Evolutionary conservation across 2,888 invertebrate genomes (phyloP), one percentile per base, ranked within the genome.

Genomic region (Charanyca ferruginea): DNA sequence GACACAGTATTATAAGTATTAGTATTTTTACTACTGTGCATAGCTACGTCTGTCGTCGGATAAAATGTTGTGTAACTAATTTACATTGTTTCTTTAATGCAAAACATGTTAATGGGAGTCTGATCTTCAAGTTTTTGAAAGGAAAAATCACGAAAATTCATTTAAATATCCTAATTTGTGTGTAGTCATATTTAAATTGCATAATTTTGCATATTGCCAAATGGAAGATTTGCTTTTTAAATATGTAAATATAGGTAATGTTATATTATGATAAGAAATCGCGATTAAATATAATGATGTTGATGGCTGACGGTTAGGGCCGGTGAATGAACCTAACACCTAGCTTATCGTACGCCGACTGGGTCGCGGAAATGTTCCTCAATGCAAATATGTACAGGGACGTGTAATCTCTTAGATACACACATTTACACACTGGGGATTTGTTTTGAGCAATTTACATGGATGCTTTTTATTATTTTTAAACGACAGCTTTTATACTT

Each of bases 321-420:
- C 80, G 70, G 92, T 92, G 88, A 92, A 90, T 85, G 90, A 93
- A 89, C 92, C 84, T 65, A 78, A 83, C 86, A 75, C 82, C 74
- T 65, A 68, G 82, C 85, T 92, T 92, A 93, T 93, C 92, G 90
- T 89, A 49, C 89, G 79, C 63, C 74, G 86, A 85, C 87, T 81
- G 83, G 63, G 75, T 83, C 79, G 84, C 83, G 87, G 86, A 89
- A 90, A 87, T 68, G 82, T 71, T 77, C 82, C 74, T 72, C 69
- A 85, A 85, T 82, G 83, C 84, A 85, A 88, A 87, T 86, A 85
- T 81, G 80, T 77, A 73, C 57, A 71, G 52, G 55, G 66, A 62
- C 62, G 61, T 53, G 65, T 77, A 69, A 66, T 76, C 66, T 75
- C 54, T 73, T 58, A 70, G 66, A 52, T 61, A 77, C 53, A 71